Conservation (phyloP, 2,113 vertebrate species). For the Scortum barcoo region DNA sequence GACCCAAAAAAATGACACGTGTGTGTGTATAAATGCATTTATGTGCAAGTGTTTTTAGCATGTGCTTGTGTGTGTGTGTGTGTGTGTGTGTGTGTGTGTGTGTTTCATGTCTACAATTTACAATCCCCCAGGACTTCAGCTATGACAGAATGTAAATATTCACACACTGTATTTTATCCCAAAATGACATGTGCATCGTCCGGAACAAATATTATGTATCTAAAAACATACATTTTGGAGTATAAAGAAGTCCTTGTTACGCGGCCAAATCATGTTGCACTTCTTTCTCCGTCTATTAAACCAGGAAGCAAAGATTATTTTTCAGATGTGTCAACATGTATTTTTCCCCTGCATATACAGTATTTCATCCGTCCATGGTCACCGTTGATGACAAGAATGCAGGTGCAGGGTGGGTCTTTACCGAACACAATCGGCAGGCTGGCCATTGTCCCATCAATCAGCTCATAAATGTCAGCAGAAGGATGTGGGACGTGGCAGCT, state of each 20-base stretch:
- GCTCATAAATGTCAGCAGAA: constrained; percentile 74
- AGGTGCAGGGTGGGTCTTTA: constrained; percentile 6
- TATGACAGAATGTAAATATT: constrained; percentile 63
- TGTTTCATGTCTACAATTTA: constrained; percentile 22
- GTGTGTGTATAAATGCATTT: constrained; percentile 7
- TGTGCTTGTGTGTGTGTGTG: background rate
- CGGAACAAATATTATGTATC: constrained; percentile 39
- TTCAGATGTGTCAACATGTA: constrained; percentile 1
- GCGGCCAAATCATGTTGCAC: background rate
- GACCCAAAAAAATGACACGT: constrained; percentile 12
- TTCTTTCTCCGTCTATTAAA: constrained; percentile 14
- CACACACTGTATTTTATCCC: constrained; percentile 40
- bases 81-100: constrained; percentile 18
- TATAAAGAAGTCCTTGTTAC: constrained; percentile 53
- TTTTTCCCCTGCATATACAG: background rate
- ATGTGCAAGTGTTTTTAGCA: constrained; percentile 15
- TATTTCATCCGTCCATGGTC: constrained; percentile 25
- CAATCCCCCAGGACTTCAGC: constrained; percentile 11
- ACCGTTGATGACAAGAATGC: constrained; percentile 26
- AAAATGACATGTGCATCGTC: constrained; percentile 31
- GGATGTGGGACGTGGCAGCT: constrained; percentile 52
- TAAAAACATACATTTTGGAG: background rate
- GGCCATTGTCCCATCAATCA: constrained; percentile 72
- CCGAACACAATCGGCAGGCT: constrained; percentile 42
- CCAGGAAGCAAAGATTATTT: background rate